Evolutionary conservation across 2,888 invertebrate genomes (phyloP), one percentile per base, ranked within the genome.

Genomic region (Dicranocentrus wangi): DNA sequence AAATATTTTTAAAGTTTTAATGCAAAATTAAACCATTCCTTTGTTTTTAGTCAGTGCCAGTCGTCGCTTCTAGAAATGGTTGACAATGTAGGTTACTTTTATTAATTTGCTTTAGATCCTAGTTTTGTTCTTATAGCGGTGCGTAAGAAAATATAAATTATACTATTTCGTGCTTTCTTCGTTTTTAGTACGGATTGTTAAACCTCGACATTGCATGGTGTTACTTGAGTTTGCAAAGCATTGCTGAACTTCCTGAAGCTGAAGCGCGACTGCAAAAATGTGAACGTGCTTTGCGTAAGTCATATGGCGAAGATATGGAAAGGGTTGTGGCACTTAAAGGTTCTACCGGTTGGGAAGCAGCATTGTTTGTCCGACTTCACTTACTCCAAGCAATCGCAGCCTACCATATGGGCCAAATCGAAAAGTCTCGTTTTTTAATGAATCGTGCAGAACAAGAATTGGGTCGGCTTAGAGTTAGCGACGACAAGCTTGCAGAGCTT

Each of bases 191-290:
- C 89, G 95, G 94, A 0, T 90, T 95, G 3, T 90, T 95, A 39
- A 94, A 95, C 89, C 89, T 96, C 87, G 95, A 96, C 89, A 93
- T 95, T 83, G 93, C 94, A n/a, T 96, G 96, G 95, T 94, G 95
- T 88, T 95, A 95, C 89, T 90, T 95, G 69, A 92, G 93, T 87
- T 90, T 96, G 25, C 91, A 93, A 88, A 93, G 92, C 87, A 90
- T 95, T 43, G 90, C 91, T 0, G 92, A 93, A 85, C 88, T 94
- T 63, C 93, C 93, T 3, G 94, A 95, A 89, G 95, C 94, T 0
- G 92, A 92, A 47, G 89, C 90, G 5, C 90, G 95, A 13, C 89
- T 95, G 55, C 89, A 89, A 15, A 89, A 91, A 19, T 94, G 95
- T 80, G 94, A 95, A 87, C 89, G 90, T 23, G 91, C 91, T 79